Percentiles rank a stretch among this genome's conserved stretches.
phyloP scores from a whole-genome alignment of 2,113 vertebrate species.

The Sinocyclocheilus maitianheensis region DNA sequence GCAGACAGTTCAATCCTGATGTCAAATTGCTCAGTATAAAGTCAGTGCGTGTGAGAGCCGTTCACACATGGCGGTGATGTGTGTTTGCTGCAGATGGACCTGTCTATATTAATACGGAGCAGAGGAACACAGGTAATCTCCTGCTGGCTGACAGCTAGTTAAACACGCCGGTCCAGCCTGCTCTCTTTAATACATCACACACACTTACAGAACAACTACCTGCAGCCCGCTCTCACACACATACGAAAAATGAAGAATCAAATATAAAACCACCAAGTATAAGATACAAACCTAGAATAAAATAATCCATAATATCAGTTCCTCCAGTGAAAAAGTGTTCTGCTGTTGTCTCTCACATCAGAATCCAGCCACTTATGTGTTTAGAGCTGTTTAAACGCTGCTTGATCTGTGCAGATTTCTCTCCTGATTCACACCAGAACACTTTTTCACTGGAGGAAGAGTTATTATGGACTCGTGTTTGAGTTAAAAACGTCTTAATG shows the following conservation, averaged over 20 bases:
- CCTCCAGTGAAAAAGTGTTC: background rate
- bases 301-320: background rate
- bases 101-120: conserved; percentile 63
- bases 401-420: no score
- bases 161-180: conserved; percentile 51
- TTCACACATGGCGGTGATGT: background rate
- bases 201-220: background rate
- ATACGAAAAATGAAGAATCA: background rate
- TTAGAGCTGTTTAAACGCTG: no score
- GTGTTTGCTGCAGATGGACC: conserved; percentile 67
- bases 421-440: no score
- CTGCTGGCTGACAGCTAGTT: conserved; percentile 63
- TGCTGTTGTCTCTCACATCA: background rate
- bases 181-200: conserved; percentile 50
- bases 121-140: conserved; percentile 59
- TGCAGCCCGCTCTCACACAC: background rate
- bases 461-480: no score
- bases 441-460: no score
- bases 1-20: conserved; percentile 42
- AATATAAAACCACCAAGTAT: background rate
- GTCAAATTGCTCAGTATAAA: conserved; percentile 26
- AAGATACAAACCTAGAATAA: background rate
- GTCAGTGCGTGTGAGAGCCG: background rate
- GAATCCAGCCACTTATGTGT: no score
- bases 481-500: no score